Evolutionary conservation across 2,113 vertebrate species (phyloP), one percentile per base, ranked within the genome.

Genomic region (Phycodurus eques): DNA sequence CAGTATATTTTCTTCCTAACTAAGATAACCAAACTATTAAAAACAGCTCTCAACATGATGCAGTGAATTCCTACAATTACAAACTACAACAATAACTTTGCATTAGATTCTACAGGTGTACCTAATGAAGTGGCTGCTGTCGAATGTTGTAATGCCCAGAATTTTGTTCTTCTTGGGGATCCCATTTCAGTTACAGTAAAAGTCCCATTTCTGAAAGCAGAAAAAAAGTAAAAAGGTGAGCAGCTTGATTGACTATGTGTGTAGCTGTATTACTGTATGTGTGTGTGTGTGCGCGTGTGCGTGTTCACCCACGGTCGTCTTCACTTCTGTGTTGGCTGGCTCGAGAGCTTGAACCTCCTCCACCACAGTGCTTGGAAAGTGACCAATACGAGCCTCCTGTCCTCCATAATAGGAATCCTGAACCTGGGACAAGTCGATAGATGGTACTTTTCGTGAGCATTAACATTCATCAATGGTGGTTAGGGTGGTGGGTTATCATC

Each of bases 151-250:
- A 14, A 47, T 54, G 9, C 8, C 3, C 5, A 12, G 31, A 56
- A 42, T 9, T 15, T 35, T 22, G 14, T 19, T 57, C 4, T 74
- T 33, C 15, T 59, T 15, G n/a, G 20, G 8, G 64, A 66, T 12
- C 17, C 51, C 54, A 17, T 60, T 65, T 94, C 89, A 95, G 82
- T 92, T 73, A 80, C 95, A 96, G 90, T 94, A 94, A 87, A 96
- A 96, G 88, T 96, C 95, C 95, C 95, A 96, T 82, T 92, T 92
- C 95, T 96, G 91, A 20, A 93, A 89, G 81, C 15, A 73, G 82
- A 62, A 73, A 71, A 51, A 86, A 54, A 35, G 10, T 51, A 8
- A 3, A 35, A 49, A 54, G 13, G 12, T 65, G 19, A 53, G 19
- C 11, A 68, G 17, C 14, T 15, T 2, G 20, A 44, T 51, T 14